Conservation (phyloP, 1,140 invertebrate species). For the Meteorus sp. region DNA sequence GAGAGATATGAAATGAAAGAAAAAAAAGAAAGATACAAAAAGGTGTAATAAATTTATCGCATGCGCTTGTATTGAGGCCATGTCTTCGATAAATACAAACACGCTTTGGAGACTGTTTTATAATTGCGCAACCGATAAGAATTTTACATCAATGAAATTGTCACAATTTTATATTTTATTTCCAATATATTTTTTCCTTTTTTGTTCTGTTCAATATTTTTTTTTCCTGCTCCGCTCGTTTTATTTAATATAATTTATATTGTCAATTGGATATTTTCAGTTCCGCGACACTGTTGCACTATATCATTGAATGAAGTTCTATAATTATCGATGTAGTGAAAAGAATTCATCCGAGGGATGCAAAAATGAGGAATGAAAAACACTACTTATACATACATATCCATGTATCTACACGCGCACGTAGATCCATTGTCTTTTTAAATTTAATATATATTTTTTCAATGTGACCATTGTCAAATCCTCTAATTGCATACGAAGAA, state of each 20-base stretch:
- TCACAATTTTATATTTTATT: not conserved
- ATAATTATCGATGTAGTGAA: not conserved
- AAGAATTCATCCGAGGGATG: not conserved
- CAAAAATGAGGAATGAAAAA: not conserved
- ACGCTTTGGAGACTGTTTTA: not conserved
- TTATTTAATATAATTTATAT: no score
- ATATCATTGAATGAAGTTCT: no score
- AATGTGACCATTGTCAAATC: conserved; percentile 42
- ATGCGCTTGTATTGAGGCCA: not conserved
- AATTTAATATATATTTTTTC: conserved; percentile 55
- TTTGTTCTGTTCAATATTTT: no score
- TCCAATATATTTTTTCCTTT: conserved; percentile 3
- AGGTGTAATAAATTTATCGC: not conserved
- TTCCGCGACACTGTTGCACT: no score
- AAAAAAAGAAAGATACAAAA: not conserved
- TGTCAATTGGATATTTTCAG: no score
- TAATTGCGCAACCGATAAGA: not conserved
- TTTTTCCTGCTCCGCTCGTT: no score
- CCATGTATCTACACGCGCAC: conserved; percentile 35
- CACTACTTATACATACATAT: conserved; percentile 39
- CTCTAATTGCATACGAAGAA: not conserved
- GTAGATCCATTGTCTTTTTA: conserved; percentile 39
- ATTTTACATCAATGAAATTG: not conserved
- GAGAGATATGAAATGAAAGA: not conserved
- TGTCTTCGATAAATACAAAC: not conserved